Base-by-base conservation (phyloP, 2,888 invertebrate genomes). In the Anthoptus insignis region DNA sequence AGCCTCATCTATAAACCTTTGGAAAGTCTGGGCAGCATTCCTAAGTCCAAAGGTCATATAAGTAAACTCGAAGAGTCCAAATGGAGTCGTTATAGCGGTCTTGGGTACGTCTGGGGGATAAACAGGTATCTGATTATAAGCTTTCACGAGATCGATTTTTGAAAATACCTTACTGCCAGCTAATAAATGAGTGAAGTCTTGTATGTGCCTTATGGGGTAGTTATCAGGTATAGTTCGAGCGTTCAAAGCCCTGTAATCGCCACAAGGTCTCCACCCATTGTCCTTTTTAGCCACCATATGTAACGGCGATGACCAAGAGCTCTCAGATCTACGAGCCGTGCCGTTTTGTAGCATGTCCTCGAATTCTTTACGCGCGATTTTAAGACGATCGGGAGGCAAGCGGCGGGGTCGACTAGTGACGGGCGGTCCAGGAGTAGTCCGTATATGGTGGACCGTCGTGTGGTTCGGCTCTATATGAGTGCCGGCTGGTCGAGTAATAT, bases 21-120 rank as follows among this genome's bases (percentile, higher is more conserved):
- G 81, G 70, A 88, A 80, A 0, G 84, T 82, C 65, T 88, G 82
- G 1, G 80, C 81, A 0, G 87, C 83, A 65, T 89, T 87, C 3
- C 82, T 52, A 0, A 88, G 72, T 1, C 87, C 85, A 22, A 85
- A 87, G 0, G 71, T 68, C 79, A 81, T 79, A 3, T 29, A 60
- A 0, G 73, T 63, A 52, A 80, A 83, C 60, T 87, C 80, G 57
- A 69, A 80, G 8, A 81, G 58, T 6, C 78, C 78, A 59, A 79
- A 80, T 0, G 79, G 79, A 0, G 65, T 66, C 0, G 60, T 61
- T 3, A 66, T 65, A 3, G 65, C 65, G 0, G 65, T 66, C 19
- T 61, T 66, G 2, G 56, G 56, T 5, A 65, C 60, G 16, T 65
- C 65, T 0, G 45, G 39, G 0, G 45, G 14, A 22, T 16, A 22